These are phyloP conservation scores for Cynocephalus volans DNA, from an alignment of 2,113 vertebrate species.

Conservation along the genomic window DNA sequence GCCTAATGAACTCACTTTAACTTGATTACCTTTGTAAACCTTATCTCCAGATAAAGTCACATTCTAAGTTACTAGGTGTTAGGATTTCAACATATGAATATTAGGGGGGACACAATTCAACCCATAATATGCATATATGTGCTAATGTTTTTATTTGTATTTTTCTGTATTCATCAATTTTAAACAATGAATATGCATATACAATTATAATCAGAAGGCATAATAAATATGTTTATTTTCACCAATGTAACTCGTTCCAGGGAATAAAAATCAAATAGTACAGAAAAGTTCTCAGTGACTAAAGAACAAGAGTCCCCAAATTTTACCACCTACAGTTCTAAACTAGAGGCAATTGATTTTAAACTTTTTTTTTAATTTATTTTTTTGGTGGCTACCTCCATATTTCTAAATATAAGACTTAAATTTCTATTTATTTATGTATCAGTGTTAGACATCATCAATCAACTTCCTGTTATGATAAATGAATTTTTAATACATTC, in stretches of 20 bases:
- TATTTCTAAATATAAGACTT: slow-evolving; percentile 12
- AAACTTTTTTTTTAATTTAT: too few relatives aligned
- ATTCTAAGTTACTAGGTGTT: neutral
- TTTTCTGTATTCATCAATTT: neutral
- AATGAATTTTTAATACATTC: neutral
- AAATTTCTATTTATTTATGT: neutral
- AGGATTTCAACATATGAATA: neutral
- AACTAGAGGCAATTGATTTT: too few relatives aligned
- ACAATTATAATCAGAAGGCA: neutral
- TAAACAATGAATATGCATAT: neutral
- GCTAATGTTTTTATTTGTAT: neutral
- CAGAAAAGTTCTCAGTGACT: neutral
- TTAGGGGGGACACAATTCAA: neutral
- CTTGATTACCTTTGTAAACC: neutral
- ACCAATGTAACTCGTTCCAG: neutral
- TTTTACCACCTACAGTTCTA: neutral
- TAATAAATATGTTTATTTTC: neutral
- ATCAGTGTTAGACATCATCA: neutral
- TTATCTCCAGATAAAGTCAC: neutral
- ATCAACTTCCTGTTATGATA: neutral
- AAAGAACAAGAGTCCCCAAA: neutral
- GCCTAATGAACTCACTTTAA: neutral
- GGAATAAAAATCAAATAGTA: neutral
- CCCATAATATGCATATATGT: neutral
- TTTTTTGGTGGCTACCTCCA: neutral